Conservation (phyloP, 2,113 vertebrate species). For the Formicarius rufipectus region DNA sequence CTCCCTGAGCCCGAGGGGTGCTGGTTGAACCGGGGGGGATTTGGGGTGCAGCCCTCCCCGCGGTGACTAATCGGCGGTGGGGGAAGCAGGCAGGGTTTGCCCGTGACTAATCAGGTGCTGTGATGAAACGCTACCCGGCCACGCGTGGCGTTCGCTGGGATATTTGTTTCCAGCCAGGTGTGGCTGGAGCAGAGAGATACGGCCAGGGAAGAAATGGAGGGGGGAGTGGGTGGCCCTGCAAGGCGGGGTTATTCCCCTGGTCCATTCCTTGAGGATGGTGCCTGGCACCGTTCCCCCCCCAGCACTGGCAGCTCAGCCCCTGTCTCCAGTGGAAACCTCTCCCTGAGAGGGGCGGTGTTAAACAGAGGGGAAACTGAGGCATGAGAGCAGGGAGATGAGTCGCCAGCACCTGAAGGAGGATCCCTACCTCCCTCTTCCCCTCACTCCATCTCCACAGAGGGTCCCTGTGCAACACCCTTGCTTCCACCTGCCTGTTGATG, state of each 20-base stretch:
- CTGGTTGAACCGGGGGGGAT: rapidly evolving
- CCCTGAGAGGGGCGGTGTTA: not conserved
- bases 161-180: not conserved
- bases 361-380: not conserved
- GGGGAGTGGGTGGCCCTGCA: not conserved
- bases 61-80: not conserved
- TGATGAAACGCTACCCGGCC: not conserved
- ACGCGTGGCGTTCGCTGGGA: not conserved
- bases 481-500: rapidly evolving
- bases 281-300: not conserved
- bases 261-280: not conserved
- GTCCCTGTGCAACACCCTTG: rapidly evolving
- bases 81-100: not conserved
- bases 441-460: not conserved
- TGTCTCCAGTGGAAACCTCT: not conserved
- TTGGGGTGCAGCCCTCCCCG: not conserved
- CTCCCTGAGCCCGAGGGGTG: not conserved
- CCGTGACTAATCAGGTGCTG: not conserved
- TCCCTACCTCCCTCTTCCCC: not conserved
- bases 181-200: not conserved
- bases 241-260: not conserved
- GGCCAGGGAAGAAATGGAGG: not conserved
- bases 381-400: rapidly evolving
- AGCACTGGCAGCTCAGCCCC: not conserved
- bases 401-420: rapidly evolving